Conservation (phyloP, 1,140 invertebrate species). For the Drosophila persimilis region DNA sequence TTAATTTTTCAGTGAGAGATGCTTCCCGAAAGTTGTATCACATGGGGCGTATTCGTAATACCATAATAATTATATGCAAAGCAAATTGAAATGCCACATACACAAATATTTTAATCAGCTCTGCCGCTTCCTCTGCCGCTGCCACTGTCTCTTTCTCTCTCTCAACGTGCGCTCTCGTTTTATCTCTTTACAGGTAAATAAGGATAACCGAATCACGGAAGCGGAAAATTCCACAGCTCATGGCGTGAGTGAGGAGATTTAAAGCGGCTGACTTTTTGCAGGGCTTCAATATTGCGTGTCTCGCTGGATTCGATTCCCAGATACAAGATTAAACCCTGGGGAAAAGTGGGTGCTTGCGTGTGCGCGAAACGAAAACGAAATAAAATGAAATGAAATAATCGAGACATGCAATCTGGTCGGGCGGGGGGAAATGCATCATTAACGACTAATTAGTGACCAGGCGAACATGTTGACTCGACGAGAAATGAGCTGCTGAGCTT, state of each 20-base stretch:
- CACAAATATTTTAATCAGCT: constrained; percentile 33
- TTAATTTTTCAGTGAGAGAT: constrained; percentile 41
- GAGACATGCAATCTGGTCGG: constrained; percentile 53
- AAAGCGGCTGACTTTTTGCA: constrained; percentile 44
- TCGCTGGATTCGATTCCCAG: constrained; percentile 39
- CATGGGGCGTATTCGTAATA: constrained; percentile 39
- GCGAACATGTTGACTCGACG: constrained; percentile 37
- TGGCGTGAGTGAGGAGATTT: constrained; percentile 43
- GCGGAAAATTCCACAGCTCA: constrained; percentile 29
- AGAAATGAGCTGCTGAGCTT: constrained; percentile 41
- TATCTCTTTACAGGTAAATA: constrained; percentile 53
- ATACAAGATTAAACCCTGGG: constrained; percentile 35
- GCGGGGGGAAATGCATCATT: constrained; percentile 64
- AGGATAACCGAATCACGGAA: constrained; percentile 32
- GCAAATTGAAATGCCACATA: constrained; percentile 58
- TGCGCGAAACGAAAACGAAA: constrained; percentile 4
- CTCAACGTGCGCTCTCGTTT: background rate
- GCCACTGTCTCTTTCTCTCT: too few relatives aligned
- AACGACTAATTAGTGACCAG: constrained; percentile 66
- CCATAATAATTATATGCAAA: constrained; percentile 57
- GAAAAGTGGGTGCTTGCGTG: constrained; percentile 31
- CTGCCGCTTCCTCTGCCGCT: background rate
- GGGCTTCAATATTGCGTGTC: constrained; percentile 73
- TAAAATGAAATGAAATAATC: constrained; percentile 49
- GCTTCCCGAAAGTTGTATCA: background rate